phyloP scores from a whole-genome alignment of 2,888 invertebrate genomes.

The Syrista parreyssii region DNA sequence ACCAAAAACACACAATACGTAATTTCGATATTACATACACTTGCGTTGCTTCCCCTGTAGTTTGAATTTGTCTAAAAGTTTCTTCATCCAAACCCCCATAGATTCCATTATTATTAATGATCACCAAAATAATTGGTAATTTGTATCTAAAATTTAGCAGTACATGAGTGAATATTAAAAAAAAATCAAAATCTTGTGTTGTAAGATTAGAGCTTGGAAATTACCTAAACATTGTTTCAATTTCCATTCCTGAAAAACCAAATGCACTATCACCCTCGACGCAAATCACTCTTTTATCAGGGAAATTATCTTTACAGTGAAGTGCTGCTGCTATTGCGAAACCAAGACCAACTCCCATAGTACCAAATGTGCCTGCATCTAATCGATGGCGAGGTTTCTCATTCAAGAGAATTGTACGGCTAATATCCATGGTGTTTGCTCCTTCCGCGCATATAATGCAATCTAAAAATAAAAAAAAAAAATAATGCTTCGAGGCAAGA shows the following conservation, averaged over 20 bases:
- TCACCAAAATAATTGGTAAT: constrained; percentile 88
- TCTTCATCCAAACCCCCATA: constrained; percentile 87
- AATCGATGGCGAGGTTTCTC: constrained; percentile 86
- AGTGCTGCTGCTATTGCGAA: constrained; percentile 93
- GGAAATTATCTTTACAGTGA: constrained; percentile 85
- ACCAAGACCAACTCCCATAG: constrained; percentile 95
- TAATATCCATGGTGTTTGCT: constrained; percentile 99
- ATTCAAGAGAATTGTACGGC: constrained; percentile 88
- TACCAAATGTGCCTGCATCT: constrained; percentile 97
- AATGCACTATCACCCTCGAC: constrained; percentile 98
- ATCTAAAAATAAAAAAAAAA: constrained; percentile 68
- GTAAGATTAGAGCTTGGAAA: neutral
- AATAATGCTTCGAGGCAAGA: neutral
- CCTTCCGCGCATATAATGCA: constrained; percentile 96
- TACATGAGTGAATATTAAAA: neutral
- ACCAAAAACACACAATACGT: neutral
- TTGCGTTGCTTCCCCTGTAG: constrained; percentile 77
- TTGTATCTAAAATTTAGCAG: constrained; percentile 75
- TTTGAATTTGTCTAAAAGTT: constrained; percentile 77
- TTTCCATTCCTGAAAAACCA: constrained; percentile 98
- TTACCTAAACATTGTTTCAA: constrained; percentile 90
- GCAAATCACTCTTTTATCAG: constrained; percentile 87
- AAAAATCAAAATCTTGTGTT: no score
- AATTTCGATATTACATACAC: constrained; percentile 70
- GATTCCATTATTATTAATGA: constrained; percentile 97